Percentiles rank a stretch among this genome's conserved stretches.
These are phyloP conservation scores for Chionomys nivalis DNA, from an alignment of 2,113 vertebrate genomes.

Conservation along the genomic window DNA sequence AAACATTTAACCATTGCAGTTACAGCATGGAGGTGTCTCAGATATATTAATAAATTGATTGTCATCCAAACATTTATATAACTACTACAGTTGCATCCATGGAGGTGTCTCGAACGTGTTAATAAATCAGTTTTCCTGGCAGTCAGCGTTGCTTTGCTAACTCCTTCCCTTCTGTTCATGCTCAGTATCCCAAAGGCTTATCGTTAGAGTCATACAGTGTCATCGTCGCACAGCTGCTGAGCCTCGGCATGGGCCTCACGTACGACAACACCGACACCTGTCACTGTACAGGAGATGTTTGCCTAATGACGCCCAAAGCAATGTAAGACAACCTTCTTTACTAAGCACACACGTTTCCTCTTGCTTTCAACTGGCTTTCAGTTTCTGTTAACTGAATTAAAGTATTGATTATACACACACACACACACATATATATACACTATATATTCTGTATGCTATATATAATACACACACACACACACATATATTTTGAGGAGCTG, in stretches of 20 bases:
- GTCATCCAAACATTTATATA: not conserved
- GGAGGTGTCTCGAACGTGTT: no score
- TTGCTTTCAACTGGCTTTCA: not conserved
- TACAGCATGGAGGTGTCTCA: not conserved
- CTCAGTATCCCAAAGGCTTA: slow-evolving; percentile 64
- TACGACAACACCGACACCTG: slow-evolving; percentile 56
- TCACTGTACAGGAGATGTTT: slow-evolving; percentile 58
- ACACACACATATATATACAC: no score
- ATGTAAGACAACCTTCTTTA: slow-evolving; percentile 62
- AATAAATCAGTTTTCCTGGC: not conserved
- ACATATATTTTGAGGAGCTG: not conserved
- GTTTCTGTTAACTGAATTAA: not conserved
- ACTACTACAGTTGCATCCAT: no score
- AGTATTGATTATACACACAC: not conserved
- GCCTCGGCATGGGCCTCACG: slow-evolving; percentile 60
- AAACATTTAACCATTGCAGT: no score
- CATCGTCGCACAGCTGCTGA: slow-evolving; percentile 64
- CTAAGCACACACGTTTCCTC: not conserved
- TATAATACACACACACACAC: no score
- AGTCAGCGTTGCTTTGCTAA: not conserved
- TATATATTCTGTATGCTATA: no score
- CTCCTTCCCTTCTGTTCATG: slow-evolving; percentile 24
- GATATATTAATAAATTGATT: not conserved
- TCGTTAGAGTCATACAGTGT: slow-evolving; percentile 68
- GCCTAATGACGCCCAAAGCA: slow-evolving; percentile 70